Evolutionary conservation across 2,888 invertebrate species (phyloP).

Genomic region (Zygaena filipendulae): DNA sequence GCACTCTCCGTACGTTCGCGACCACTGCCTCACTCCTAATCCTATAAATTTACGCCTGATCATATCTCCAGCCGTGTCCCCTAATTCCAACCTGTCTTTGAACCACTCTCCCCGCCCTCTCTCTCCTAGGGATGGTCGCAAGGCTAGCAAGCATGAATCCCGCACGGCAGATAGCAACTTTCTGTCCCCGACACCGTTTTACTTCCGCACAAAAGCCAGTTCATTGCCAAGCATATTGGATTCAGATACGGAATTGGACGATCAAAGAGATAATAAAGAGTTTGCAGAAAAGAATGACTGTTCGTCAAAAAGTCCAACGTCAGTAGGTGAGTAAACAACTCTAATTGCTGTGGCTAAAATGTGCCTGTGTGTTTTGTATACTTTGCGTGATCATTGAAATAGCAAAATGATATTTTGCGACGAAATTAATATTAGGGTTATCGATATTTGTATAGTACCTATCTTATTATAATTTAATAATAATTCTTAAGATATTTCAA

Average conservation of each 20-base stretch:
- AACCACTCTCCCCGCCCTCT: conserved; percentile 37
- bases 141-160: conserved; percentile 25
- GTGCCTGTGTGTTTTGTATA: conserved; percentile 10
- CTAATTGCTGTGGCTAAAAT: conserved; percentile 4
- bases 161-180: conserved; percentile 51
- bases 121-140: conserved; percentile 28
- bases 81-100: conserved; percentile 38
- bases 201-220: conserved; percentile 73
- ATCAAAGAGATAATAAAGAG: conserved; percentile 55
- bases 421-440: no score
- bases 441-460: no score
- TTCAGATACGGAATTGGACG: conserved; percentile 75
- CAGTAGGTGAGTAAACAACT: conserved; percentile 56
- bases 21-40: conserved; percentile 47
- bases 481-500: no score
- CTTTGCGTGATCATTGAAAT: conserved; percentile 19
- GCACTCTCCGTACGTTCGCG: conserved; percentile 53
- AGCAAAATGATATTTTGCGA: conserved; percentile 24
- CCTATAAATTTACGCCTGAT: conserved; percentile 68
- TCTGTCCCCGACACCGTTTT: conserved; percentile 69
- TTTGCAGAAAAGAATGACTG: conserved; percentile 54
- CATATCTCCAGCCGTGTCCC: conserved; percentile 70
- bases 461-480: no score
- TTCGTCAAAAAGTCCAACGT: conserved; percentile 74
- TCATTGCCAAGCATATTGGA: conserved; percentile 87